A percentile compares a stretch with the other conserved stretches of the same genome.
phyloP scores from a whole-genome alignment of 2,888 invertebrate species.

The Caenorhabditis doughertyi region DNA sequence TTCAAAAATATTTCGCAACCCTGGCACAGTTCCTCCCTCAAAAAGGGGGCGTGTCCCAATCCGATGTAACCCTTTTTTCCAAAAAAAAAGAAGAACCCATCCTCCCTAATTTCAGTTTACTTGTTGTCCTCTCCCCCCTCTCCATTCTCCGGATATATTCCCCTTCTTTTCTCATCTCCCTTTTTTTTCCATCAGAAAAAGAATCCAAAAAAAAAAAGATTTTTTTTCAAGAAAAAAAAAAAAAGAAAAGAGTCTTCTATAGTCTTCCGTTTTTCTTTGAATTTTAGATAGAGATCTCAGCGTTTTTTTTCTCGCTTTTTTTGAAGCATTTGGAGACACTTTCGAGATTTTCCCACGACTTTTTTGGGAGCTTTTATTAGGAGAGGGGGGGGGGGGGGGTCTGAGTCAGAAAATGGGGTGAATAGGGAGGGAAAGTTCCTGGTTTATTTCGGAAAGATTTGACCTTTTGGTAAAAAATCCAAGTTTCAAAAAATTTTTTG shows the following conservation, averaged over 20 bases:
- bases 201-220: too few species aligned
- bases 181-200: too few species aligned
- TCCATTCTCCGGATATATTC: constrained; percentile 8
- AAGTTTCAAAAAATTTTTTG: too few species aligned
- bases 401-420: too few species aligned
- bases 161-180: constrained; percentile 8
- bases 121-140: not conserved
- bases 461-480: too few species aligned
- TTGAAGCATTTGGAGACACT: not conserved
- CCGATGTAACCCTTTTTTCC: not conserved
- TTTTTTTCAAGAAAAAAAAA: not conserved
- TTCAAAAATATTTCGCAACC: too few species aligned
- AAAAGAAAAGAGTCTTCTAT: constrained; percentile 6
- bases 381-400: too few species aligned
- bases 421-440: too few species aligned
- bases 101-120: constrained; percentile 12
- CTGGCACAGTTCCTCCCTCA: too few species aligned
- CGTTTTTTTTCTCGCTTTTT: constrained; percentile 5
- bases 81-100: not conserved
- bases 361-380: not conserved
- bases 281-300: constrained; percentile 36
- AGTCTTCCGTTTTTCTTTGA: constrained; percentile 40
- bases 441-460: too few species aligned
- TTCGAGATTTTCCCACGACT: not conserved
- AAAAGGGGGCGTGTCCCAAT: too few species aligned